phyloP scores from a whole-genome alignment of 2,888 invertebrate genomes.

The Pammene aurita region DNA sequence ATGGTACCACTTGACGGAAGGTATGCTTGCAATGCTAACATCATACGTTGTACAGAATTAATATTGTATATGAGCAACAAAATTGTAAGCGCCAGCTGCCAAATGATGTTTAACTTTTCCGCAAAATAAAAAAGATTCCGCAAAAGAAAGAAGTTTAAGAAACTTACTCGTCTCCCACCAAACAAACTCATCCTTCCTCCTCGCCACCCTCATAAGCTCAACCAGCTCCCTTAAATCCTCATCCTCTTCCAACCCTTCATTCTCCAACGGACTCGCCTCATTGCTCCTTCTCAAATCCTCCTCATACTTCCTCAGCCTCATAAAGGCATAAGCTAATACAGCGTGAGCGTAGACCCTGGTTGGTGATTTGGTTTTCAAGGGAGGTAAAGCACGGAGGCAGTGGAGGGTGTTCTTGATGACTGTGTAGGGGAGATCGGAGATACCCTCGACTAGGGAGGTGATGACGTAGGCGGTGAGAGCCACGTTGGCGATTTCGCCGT shows the following conservation, averaged over 20 bases:
- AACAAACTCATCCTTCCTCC: conserved; percentile 81
- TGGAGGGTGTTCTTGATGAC: conserved; percentile 83
- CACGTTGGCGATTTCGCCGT: conserved; percentile 81
- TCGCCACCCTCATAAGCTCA: conserved; percentile 64
- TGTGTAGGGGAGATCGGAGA: conserved; percentile 71
- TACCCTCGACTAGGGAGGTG: conserved; percentile 85
- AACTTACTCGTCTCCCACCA: conserved; percentile 91
- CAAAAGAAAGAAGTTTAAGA: too few species aligned
- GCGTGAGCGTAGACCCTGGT: conserved; percentile 65
- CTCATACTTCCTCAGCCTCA: conserved; percentile 62
- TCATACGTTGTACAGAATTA: too few species aligned
- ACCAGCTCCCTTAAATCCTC: conserved; percentile 63
- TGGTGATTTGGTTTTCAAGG: conserved; percentile 56
- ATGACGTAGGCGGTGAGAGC: conserved; percentile 88
- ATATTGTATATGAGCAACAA: too few species aligned
- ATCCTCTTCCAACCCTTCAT: conserved; percentile 54
- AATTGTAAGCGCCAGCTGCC: too few species aligned
- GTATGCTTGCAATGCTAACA: too few species aligned
- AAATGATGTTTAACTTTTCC: too few species aligned
- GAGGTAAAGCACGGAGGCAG: conserved; percentile 81
- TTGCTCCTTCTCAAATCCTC: conserved; percentile 57
- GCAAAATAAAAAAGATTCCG: too few species aligned
- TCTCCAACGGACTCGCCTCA: conserved; percentile 55
- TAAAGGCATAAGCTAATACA: conserved; percentile 64
- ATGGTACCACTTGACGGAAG: too few species aligned